phyloP scores from a whole-genome alignment of 2,113 vertebrate species.

The Hylia prasina region DNA sequence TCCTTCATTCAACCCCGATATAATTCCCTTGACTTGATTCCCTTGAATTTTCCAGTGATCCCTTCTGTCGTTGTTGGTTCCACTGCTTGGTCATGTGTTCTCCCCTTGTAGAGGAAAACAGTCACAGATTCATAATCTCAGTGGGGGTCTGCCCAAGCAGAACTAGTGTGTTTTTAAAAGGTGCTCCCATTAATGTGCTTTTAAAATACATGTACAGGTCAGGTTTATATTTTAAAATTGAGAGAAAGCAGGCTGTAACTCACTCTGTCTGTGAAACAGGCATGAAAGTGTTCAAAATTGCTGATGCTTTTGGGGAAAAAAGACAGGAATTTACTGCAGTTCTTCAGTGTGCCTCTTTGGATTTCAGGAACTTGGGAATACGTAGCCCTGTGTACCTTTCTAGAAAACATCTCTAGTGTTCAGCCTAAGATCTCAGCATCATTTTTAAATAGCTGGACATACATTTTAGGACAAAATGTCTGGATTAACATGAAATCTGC shows the following conservation, averaged over 20 bases:
- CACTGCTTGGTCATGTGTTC: not conserved
- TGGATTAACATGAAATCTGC: not conserved
- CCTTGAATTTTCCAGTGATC: not conserved
- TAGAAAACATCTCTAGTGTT: not conserved
- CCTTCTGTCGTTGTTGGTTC: not conserved
- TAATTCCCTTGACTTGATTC: not conserved
- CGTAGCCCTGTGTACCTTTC: not conserved
- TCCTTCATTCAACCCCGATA: too few species aligned
- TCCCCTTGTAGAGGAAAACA: not conserved
- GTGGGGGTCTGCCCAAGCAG: not conserved
- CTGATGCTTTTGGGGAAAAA: not conserved
- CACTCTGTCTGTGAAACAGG: rapidly evolving
- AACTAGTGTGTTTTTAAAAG: not conserved
- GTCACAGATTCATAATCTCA: not conserved
- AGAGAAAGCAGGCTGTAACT: not conserved
- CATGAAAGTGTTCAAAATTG: not conserved
- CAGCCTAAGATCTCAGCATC: rapidly evolving
- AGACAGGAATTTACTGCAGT: not conserved
- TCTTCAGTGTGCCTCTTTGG: not conserved
- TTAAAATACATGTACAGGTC: not conserved
- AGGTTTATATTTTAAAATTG: not conserved
- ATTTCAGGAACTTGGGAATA: not conserved
- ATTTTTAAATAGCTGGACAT: not conserved
- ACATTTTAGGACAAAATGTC: not conserved
- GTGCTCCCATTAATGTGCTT: not conserved